Evolutionary conservation across 2,113 vertebrate species (phyloP).

Genomic region (Nibea albiflora): DNA sequence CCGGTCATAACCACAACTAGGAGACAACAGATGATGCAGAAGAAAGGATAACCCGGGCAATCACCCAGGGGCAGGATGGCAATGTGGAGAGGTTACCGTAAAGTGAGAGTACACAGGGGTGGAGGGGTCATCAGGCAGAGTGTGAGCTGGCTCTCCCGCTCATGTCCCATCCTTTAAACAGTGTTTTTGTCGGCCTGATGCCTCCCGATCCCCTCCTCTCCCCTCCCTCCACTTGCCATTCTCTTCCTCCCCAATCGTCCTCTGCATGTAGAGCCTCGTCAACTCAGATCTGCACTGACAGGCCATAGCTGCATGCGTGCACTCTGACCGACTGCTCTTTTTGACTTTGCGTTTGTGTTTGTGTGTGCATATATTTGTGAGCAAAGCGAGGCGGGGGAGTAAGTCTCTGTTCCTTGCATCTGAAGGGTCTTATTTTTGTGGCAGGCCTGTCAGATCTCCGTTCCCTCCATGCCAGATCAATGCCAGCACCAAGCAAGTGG

Average conservation of each 20-base stretch:
- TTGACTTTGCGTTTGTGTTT: constrained; percentile 83
- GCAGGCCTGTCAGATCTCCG: constrained; percentile 96
- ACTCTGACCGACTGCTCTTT: constrained; percentile 95
- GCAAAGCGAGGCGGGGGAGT: constrained; percentile 47
- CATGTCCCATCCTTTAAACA: constrained; percentile 76
- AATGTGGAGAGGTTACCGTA: constrained; percentile 43
- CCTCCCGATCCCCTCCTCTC: neutral
- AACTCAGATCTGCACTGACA: constrained; percentile 71
- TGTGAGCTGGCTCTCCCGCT: constrained; percentile 71
- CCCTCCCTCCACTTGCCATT: constrained; percentile 35
- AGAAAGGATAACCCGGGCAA: constrained; percentile 70
- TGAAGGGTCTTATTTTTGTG: constrained; percentile 94
- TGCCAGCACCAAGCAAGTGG: constrained; percentile 85
- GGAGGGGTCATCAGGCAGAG: constrained; percentile 68
- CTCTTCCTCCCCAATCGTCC: constrained; percentile 49
- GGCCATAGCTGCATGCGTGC: constrained; percentile 84
- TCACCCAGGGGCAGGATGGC: constrained; percentile 69
- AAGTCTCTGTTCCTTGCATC: constrained; percentile 83
- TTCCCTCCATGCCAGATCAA: constrained; percentile 82
- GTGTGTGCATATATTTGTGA: constrained; percentile 42
- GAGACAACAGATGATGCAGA: constrained; percentile 73
- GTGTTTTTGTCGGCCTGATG: constrained; percentile 55
- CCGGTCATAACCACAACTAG: constrained; percentile 67
- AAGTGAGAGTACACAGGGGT: constrained; percentile 35
- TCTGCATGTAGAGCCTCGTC: constrained; percentile 50